These are phyloP conservation scores for Butorides virescens DNA, from an alignment of 2,113 vertebrate species.

Conservation along the genomic window DNA sequence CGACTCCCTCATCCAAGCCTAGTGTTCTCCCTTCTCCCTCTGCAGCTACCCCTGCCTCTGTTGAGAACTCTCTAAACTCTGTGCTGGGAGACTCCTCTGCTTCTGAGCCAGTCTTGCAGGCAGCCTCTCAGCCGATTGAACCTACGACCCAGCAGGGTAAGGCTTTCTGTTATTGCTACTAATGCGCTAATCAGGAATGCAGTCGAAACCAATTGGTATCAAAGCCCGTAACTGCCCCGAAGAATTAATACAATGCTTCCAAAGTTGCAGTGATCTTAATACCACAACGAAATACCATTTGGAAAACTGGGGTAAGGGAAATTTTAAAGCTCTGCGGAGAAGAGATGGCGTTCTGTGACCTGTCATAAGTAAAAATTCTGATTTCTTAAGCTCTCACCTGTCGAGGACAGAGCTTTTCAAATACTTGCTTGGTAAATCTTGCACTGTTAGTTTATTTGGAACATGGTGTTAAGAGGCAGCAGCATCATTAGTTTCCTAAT, in stretches of 20 bases:
- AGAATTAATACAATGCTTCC: neutral
- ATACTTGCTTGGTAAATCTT: neutral
- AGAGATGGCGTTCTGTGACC: fast-evolving
- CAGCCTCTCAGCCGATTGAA: slow-evolving; percentile 84
- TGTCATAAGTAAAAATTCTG: neutral
- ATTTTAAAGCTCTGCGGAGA: neutral
- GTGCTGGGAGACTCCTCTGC: slow-evolving; percentile 92
- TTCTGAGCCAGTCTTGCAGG: slow-evolving; percentile 83
- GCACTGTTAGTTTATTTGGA: neutral
- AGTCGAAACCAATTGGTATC: neutral
- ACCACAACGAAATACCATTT: neutral
- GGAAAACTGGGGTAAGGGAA: neutral
- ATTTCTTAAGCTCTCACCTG: neutral
- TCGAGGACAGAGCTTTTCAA: neutral
- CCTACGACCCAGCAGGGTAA: slow-evolving; percentile 84
- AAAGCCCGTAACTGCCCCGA: neutral
- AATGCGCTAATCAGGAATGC: slow-evolving; percentile 55
- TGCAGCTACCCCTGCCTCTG: slow-evolving; percentile 91
- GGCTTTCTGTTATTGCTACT: slow-evolving; percentile 74
- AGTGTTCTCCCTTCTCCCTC: slow-evolving; percentile 97
- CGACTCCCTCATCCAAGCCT: slow-evolving; percentile 93
- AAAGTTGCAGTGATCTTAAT: slow-evolving; percentile 8
- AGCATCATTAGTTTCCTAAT: neutral
- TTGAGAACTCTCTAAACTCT: slow-evolving; percentile 87
- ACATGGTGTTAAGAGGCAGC: neutral